These are phyloP conservation scores for Forficula auricularia DNA, from an alignment of 1,140 invertebrate species.

Conservation along the genomic window DNA sequence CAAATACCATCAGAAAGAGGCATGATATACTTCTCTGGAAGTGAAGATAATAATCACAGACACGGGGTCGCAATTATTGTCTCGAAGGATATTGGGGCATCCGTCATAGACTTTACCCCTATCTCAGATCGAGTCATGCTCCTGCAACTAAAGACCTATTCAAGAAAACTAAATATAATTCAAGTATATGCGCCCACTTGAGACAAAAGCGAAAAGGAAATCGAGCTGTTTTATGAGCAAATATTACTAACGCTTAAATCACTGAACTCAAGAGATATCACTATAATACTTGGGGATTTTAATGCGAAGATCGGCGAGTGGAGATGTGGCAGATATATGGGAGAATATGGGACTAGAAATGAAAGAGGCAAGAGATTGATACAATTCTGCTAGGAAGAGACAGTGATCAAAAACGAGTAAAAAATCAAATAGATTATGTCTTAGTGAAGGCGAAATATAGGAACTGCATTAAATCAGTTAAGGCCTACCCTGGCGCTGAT, in stretches of 20 bases:
- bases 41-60: too few species aligned
- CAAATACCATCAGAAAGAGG: too few species aligned
- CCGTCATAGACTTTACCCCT: neutral
- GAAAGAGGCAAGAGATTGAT: constrained; percentile 17
- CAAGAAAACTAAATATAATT: too few species aligned
- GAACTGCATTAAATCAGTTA: constrained; percentile 17
- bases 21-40: too few species aligned
- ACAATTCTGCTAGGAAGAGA: constrained; percentile 20
- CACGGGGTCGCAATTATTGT: constrained; percentile 14
- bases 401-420: constrained; percentile 14
- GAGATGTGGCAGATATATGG: constrained; percentile 5
- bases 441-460: constrained; percentile 18
- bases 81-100: constrained; percentile 1
- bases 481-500: constrained; percentile 15
- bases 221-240: too few species aligned
- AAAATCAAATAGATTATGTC: constrained; percentile 24
- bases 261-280: too few species aligned
- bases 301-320: constrained; percentile 17
- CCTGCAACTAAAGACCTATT: too few species aligned
- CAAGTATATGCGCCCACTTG: too few species aligned
- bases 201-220: too few species aligned
- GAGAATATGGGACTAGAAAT: constrained; percentile 16
- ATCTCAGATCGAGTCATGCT: constrained; percentile 11
- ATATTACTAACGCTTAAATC: too few species aligned
- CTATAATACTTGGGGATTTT: constrained; percentile 18